Evolutionary conservation across 1,140 invertebrate genomes (phyloP).

Genomic region (Cydia amplana): DNA sequence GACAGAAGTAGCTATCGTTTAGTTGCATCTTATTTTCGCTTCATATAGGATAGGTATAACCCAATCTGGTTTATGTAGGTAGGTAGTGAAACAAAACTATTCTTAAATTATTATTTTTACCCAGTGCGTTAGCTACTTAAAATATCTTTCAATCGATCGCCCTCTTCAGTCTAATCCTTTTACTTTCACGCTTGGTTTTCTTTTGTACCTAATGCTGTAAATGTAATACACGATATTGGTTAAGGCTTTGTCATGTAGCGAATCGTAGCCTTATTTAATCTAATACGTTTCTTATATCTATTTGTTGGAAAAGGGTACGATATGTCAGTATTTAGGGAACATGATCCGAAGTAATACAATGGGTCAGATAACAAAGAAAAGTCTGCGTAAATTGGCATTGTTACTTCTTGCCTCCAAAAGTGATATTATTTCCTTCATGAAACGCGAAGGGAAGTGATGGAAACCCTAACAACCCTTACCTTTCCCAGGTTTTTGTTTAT

Average conservation of each 20-base stretch:
- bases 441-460: slow-evolving; percentile 25
- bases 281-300: neutral
- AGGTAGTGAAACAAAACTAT: no score
- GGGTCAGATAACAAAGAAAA: slow-evolving; percentile 28
- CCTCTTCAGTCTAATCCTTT: neutral
- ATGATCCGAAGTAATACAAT: slow-evolving; percentile 20
- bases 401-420: slow-evolving; percentile 29
- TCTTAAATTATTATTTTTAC: no score
- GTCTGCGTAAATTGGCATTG: slow-evolving; percentile 27
- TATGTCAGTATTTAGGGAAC: slow-evolving; percentile 26
- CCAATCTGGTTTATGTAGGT: no score
- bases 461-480: slow-evolving; percentile 29
- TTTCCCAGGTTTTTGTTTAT: slow-evolving; percentile 31
- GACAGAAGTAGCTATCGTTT: no score
- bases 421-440: slow-evolving; percentile 11
- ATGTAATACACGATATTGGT: slow-evolving; percentile 1
- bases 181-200: neutral
- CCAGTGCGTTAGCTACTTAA: no score
- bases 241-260: slow-evolving; percentile 6
- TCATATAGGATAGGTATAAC: no score
- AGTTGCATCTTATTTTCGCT: no score
- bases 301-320: slow-evolving; percentile 10
- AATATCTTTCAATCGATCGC: neutral
- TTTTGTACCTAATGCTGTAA: neutral
- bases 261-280: neutral